A percentile compares a stretch with the other conserved stretches of the same genome.
Evolutionary conservation across 2,113 vertebrate genomes (phyloP).

Genomic region (Atherinomorus stipes): DNA sequence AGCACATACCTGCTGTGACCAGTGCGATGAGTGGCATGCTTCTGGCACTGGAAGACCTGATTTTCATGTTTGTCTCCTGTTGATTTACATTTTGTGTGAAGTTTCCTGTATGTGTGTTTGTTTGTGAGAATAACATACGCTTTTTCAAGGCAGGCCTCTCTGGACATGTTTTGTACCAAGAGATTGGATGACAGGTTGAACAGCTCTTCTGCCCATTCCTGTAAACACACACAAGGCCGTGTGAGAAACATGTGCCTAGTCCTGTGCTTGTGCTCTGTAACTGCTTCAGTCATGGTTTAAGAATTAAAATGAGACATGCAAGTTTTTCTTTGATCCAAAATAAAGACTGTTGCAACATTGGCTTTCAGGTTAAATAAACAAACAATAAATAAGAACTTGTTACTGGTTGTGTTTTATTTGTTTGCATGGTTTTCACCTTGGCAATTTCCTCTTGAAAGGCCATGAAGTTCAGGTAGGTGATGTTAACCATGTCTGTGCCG

Average conservation of each 20-base stretch:
- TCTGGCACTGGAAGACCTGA: not conserved
- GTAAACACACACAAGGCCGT: constrained; percentile 29
- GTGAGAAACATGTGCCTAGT: not conserved
- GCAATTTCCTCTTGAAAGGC: constrained; percentile 95
- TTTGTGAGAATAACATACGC: constrained; percentile 83
- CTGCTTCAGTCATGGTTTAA: not conserved
- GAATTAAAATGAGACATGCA: constrained; percentile 2
- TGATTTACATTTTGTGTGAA: constrained; percentile 13
- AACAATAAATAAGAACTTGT: not conserved
- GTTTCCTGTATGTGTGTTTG: not conserved
- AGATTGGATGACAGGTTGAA: constrained; percentile 96
- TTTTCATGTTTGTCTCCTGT: constrained; percentile 30
- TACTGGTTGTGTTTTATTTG: not conserved
- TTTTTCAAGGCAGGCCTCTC: constrained; percentile 95
- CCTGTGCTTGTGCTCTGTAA: not conserved
- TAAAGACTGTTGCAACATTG: no score
- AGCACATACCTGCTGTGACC: not conserved
- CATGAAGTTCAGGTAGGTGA: constrained; percentile 95
- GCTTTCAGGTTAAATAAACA: no score
- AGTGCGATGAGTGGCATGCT: not conserved
- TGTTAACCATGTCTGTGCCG: constrained; percentile 94
- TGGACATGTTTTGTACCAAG: constrained; percentile 96
- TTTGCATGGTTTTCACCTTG: constrained; percentile 83
- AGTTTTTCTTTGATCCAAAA: no score
- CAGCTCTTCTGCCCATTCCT: constrained; percentile 98